Conservation (phyloP, 2,113 vertebrate genomes). For the Myodes glareolus region DNA sequence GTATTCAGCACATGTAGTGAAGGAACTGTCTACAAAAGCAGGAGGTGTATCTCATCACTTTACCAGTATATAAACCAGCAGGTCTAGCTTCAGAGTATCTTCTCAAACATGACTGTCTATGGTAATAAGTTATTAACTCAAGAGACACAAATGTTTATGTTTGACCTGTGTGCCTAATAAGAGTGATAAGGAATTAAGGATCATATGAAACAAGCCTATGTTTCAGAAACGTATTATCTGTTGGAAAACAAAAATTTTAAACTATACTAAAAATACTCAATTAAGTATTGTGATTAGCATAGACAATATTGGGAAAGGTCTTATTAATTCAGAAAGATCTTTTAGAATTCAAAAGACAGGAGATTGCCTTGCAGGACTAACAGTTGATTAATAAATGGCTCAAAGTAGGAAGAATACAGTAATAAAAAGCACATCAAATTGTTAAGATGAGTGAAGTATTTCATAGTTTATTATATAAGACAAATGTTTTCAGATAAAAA, state of each 20-base stretch:
- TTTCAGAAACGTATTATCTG: slow-evolving; percentile 33
- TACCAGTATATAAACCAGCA: neutral
- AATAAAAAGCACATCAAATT: slow-evolving; percentile 1
- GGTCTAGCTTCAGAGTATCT: neutral
- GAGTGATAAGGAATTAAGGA: neutral
- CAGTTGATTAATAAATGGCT: neutral
- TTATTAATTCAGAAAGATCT: neutral
- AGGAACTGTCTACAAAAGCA: neutral
- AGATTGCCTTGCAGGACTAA: neutral
- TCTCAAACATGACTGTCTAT: neutral
- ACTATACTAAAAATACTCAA: neutral
- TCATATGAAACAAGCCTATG: neutral
- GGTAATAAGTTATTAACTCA: slow-evolving; percentile 16
- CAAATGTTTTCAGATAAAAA: slow-evolving; percentile 19
- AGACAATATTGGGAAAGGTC: neutral
- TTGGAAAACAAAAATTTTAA: slow-evolving; percentile 12
- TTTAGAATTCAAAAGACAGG: neutral
- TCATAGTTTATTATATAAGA: neutral
- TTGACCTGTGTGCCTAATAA: neutral
- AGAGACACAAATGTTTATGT: neutral
- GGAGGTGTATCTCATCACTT: neutral
- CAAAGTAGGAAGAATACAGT: neutral
- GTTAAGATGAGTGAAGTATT: neutral
- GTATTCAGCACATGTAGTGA: neutral
- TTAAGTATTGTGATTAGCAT: slow-evolving; percentile 23